Evolutionary conservation across 2,797 vertebrate genomes (phyloP), one percentile per base, ranked within the genome.

Genomic region (Myioborus melanocephalus): DNA sequence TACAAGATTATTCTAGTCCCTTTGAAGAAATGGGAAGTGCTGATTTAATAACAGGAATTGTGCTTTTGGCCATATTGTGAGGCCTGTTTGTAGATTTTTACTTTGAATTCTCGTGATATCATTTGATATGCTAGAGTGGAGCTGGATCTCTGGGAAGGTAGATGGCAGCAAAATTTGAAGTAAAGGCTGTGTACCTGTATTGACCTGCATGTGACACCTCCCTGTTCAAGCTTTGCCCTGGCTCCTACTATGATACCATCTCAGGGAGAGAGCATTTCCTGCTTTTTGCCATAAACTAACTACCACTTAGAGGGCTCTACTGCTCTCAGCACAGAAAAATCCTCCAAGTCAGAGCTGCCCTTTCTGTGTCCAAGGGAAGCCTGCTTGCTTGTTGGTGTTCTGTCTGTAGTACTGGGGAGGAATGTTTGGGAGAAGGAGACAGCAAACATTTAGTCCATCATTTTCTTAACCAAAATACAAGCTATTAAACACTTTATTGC

Each of bases 261-360:
- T 55, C 39, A 39, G 2, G 17, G 24, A 43, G 27, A 46, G n/a
- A 32, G 8, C 5, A 2, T 77, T 60, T 64, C 59, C 27, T 76
- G 27, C 37, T 39, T 49, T 14, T 37, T 28, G 7, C 24, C 10
- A 3, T 12, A 8, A 30, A 22, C 17, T 47, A 30, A 11, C 8
- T 46, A 6, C 43, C 10, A 13, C 12, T 41, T 12, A 47, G 34
- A 53, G 39, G 63, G 10, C 32, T 63, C 0, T 0, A 10, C 2
- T 57, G 35, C 44, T 83, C 34, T 18, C 0, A 3, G n/a, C 37
- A 82, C n/a, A 80, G 61, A 56, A 75, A 72, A 44, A 24, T 35
- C 17, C 46, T 73, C 19, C 27, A 23, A n/a, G 23, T 71, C 63
- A 64, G 17, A 61, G 63, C 43, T 76, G 24, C 21, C 12, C 22